Evolutionary conservation across 2,797 vertebrate genomes (phyloP).

Genomic region (Spinus olivaceus): DNA sequence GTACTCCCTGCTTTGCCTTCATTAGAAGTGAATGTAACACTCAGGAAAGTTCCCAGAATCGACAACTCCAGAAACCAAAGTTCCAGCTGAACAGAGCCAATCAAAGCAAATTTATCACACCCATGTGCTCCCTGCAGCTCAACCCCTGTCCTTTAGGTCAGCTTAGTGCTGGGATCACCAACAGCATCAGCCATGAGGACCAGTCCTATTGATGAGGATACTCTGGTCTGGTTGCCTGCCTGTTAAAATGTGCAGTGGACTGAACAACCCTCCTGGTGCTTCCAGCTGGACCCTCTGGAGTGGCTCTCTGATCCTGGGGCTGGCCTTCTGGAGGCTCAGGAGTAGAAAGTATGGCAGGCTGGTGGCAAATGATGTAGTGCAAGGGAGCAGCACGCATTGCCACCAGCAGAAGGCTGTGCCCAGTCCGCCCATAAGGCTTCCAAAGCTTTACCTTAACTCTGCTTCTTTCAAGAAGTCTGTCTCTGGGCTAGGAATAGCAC

Average conservation of each 20-base stretch:
- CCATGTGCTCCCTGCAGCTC: not conserved
- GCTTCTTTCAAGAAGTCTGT: not conserved
- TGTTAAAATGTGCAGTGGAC: not conserved
- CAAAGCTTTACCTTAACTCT: not conserved
- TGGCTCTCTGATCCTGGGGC: not conserved
- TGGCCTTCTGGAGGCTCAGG: not conserved
- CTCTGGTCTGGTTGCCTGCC: not conserved
- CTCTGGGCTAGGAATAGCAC: not conserved
- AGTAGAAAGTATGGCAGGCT: not conserved
- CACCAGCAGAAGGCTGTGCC: not conserved
- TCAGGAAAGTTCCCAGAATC: slow-evolving; percentile 10
- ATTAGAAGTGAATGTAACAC: not conserved
- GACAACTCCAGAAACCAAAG: not conserved
- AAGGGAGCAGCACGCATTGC: not conserved
- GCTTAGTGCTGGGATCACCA: not conserved
- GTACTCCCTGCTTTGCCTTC: not conserved
- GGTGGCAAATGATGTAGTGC: not conserved
- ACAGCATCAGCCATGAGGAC: not conserved
- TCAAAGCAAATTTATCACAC: not conserved
- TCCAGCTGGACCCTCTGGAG: not conserved
- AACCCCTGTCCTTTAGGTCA: not conserved
- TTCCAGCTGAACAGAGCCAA: not conserved
- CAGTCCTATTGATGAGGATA: not conserved
- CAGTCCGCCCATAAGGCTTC: not conserved
- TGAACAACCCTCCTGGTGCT: not conserved